Evolutionary conservation across 2,888 invertebrate species (phyloP).

Genomic region (Serrognathus titanus): DNA sequence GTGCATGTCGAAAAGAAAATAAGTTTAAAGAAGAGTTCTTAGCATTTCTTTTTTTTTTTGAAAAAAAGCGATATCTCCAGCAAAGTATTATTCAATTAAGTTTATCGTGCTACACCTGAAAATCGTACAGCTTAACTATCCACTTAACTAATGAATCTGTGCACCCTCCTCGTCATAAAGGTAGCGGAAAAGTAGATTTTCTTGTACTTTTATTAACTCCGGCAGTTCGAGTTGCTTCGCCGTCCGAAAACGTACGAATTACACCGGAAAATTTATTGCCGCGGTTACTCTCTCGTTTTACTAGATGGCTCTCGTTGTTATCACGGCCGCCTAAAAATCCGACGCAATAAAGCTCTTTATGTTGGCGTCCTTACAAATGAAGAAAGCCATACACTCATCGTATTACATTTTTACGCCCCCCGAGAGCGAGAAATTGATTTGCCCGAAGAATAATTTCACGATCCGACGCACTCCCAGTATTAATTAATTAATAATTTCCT

Average conservation of each 20-base stretch:
- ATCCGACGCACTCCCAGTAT: no score
- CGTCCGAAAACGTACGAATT: not conserved
- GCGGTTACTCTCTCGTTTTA: not conserved
- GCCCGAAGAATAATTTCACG: no score
- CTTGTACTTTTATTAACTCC: conserved; percentile 2
- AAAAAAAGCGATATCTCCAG: conserved; percentile 12
- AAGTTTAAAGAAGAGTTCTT: conserved; percentile 3
- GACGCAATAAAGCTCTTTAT: no score
- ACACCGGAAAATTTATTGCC: not conserved
- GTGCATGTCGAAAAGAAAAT: not conserved
- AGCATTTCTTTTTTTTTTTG: conserved; percentile 5
- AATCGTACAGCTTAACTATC: conserved; percentile 22
- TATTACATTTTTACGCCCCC: no score
- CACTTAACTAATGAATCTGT: conserved; percentile 33
- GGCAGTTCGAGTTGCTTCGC: conserved; percentile 1
- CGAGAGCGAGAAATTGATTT: no score
- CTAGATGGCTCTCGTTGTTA: not conserved
- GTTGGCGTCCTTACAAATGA: no score
- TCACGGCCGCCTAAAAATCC: no score
- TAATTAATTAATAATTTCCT: no score
- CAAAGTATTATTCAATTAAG: conserved; percentile 21
- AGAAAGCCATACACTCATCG: no score
- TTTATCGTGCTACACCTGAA: conserved; percentile 18
- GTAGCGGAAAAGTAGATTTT: conserved; percentile 4
- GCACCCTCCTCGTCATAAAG: conserved; percentile 11